Evolutionary conservation across 2,888 invertebrate species (phyloP).

Genomic region (Hydrotaea diabolus): DNA sequence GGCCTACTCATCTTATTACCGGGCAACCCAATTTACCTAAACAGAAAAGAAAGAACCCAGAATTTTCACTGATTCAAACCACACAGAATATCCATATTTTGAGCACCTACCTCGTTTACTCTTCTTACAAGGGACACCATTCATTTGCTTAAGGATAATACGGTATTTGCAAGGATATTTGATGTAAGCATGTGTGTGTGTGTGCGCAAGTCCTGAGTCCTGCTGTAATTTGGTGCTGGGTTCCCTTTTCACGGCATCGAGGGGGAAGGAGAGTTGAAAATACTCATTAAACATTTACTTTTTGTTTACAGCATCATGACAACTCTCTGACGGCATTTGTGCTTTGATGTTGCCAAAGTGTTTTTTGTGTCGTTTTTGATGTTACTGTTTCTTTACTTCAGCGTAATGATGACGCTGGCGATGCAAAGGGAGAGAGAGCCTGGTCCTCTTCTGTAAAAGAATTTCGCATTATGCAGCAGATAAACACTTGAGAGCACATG

Average conservation of each 20-base stretch:
- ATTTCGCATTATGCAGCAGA: constrained; percentile 64
- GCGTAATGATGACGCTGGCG: constrained; percentile 33
- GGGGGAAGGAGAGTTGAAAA: constrained; percentile 66
- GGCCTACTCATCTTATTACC: too few species aligned
- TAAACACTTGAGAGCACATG: constrained; percentile 64
- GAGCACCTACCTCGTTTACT: neutral
- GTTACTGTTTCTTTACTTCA: constrained; percentile 40
- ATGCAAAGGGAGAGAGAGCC: neutral
- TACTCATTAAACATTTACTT: constrained; percentile 67
- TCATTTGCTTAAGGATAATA: constrained; percentile 20
- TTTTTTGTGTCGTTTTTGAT: constrained; percentile 48
- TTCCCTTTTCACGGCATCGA: neutral
- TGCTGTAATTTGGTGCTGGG: constrained; percentile 43
- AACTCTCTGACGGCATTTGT: constrained; percentile 63
- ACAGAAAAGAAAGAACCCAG: too few species aligned
- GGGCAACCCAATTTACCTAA: too few species aligned
- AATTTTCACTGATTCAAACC: too few species aligned
- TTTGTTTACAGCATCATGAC: constrained; percentile 55
- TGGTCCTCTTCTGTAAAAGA: constrained; percentile 41
- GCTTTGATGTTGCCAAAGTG: constrained; percentile 65
- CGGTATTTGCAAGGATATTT: constrained; percentile 27
- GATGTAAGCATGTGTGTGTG: constrained; percentile 10
- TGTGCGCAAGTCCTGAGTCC: neutral
- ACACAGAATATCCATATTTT: too few species aligned
- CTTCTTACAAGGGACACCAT: neutral